Evolutionary conservation across 1,140 invertebrate genomes (phyloP).

Genomic region (Argopecten irradians): DNA sequence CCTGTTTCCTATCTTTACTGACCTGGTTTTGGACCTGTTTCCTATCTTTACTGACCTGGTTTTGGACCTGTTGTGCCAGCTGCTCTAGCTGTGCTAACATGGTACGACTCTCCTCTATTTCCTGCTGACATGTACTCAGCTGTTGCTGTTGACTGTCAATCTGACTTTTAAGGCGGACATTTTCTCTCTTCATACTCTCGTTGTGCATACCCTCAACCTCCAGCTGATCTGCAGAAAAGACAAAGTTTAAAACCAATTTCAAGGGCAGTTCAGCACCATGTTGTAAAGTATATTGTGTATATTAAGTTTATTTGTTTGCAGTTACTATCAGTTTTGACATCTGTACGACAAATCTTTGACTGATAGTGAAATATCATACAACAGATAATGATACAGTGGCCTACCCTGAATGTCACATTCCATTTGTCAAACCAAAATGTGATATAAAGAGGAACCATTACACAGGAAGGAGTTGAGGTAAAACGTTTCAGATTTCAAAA

Average conservation of each 20-base stretch:
- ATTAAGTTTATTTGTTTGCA: neutral
- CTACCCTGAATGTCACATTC: too few species aligned
- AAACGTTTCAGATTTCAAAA: too few species aligned
- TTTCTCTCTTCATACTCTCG: conserved; percentile 59
- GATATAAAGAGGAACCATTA: too few species aligned
- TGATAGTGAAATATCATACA: too few species aligned
- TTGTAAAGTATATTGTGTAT: neutral
- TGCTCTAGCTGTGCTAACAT: conserved; percentile 66
- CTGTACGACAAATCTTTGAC: too few species aligned
- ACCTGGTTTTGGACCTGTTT: conserved; percentile 58
- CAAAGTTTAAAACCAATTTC: neutral
- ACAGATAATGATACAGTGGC: too few species aligned
- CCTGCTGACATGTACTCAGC: conserved; percentile 57
- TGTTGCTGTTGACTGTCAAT: conserved; percentile 55
- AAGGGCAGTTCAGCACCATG: too few species aligned
- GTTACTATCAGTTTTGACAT: neutral
- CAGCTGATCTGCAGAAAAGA: conserved; percentile 48
- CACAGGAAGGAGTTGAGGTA: too few species aligned
- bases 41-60: conserved; percentile 43
- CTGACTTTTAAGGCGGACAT: conserved; percentile 53
- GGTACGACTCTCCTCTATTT: conserved; percentile 66
- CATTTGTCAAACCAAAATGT: too few species aligned
- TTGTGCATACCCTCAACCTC: conserved; percentile 53
- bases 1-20: conserved; percentile 65
- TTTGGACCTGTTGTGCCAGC: conserved; percentile 62